phyloP scores from a whole-genome alignment of 2,797 vertebrate species.

The Sebastiscus albofasciatus region DNA sequence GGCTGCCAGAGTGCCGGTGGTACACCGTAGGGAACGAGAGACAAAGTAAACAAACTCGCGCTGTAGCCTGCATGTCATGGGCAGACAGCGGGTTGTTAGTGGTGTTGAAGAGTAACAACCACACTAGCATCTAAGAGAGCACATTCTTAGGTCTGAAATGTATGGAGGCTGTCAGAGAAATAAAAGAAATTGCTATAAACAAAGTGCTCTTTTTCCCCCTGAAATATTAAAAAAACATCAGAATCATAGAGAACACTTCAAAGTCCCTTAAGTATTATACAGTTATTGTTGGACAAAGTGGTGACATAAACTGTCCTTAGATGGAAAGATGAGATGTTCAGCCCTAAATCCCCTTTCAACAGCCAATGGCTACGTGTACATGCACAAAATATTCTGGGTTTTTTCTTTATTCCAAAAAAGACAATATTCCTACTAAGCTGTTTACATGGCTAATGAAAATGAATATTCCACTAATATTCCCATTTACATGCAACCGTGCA shows the following conservation, averaged over 20 bases:
- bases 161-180: background rate
- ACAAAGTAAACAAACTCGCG: background rate
- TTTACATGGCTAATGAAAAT: too few relatives aligned
- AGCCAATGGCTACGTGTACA: background rate
- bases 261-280: background rate
- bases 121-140: background rate
- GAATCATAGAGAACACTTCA: background rate
- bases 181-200: background rate
- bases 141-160: background rate
- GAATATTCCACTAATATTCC: too few relatives aligned
- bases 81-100: background rate
- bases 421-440: too few relatives aligned
- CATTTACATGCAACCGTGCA: too few relatives aligned
- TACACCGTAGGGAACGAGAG: background rate
- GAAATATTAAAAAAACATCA: background rate
- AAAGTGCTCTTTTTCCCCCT: background rate
- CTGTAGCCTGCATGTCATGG: background rate
- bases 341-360: background rate
- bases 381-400: background rate
- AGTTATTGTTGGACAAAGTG: background rate
- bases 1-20: conserved; percentile 1
- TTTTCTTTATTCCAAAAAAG: background rate
- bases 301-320: background rate
- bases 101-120: background rate
- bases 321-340: background rate